Percentiles rank a stretch among this genome's conserved stretches.
Evolutionary conservation across 2,888 invertebrate species (phyloP).

Genomic region (Ochropleura plecta): DNA sequence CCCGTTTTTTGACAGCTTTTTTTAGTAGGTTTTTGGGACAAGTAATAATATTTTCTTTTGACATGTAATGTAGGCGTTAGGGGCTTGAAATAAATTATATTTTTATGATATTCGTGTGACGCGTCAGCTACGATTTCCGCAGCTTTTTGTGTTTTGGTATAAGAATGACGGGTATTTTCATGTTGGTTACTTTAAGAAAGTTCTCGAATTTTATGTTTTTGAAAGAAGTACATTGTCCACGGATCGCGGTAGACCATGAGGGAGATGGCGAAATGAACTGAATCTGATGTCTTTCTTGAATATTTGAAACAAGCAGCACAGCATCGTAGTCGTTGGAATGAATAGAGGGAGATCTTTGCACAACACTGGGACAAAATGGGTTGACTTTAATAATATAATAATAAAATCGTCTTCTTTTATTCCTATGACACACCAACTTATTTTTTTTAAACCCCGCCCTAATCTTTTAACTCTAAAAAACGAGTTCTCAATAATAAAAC

Average conservation of each 20-base stretch:
- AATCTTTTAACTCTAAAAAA: conserved; percentile 54
- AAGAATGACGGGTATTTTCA: not conserved
- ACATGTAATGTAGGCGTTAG: conserved; percentile 9
- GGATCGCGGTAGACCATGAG: too few species aligned
- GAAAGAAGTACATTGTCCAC: not conserved
- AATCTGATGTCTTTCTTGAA: too few species aligned
- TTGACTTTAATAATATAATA: too few species aligned
- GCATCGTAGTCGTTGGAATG: too few species aligned
- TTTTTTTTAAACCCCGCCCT: conserved; percentile 41
- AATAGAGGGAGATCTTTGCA: too few species aligned
- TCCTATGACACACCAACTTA: not conserved
- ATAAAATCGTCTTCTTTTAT: not conserved
- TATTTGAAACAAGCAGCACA: too few species aligned
- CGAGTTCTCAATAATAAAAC: conserved; percentile 69
- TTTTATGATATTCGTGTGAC: not conserved
- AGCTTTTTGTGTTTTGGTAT: not conserved
- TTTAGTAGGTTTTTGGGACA: conserved; percentile 35
- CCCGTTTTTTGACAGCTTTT: conserved; percentile 53
- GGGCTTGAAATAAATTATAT: conserved; percentile 4
- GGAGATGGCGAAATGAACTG: too few species aligned
- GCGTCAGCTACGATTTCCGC: not conserved
- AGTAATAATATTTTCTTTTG: conserved; percentile 23
- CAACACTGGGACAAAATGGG: too few species aligned
- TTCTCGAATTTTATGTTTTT: not conserved
- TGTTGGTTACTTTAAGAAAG: not conserved